A percentile compares a stretch with the other conserved stretches of the same genome.
Conservation (phyloP, 1,140 invertebrate genomes). For the Bacillus rossius region DNA sequence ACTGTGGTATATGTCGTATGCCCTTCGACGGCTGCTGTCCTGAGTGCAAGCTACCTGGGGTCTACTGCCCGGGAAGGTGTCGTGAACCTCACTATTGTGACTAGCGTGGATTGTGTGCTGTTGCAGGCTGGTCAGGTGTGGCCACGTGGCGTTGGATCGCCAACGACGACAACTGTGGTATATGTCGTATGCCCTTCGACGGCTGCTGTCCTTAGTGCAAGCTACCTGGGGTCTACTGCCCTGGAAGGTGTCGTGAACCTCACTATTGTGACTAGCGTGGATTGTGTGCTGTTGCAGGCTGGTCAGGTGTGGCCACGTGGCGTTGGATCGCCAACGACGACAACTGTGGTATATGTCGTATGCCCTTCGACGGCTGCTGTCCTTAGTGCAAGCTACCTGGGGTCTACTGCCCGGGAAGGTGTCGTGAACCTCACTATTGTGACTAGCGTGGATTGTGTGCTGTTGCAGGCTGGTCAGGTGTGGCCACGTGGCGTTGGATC, state of each 20-base stretch:
- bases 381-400: conserved; percentile 98
- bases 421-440: too few relatives aligned
- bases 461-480: conserved; percentile 79
- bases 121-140: conserved; percentile 85
- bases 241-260: too few relatives aligned
- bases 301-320: conserved; percentile 96
- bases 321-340: conserved; percentile 98
- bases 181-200: conserved; percentile 98
- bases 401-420: conserved; percentile 98
- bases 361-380: conserved; percentile 98
- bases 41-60: conserved; percentile 96
- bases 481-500: conserved; percentile 97
- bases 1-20: conserved; percentile 98
- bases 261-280: too few relatives aligned
- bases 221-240: conserved; percentile 97
- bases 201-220: conserved; percentile 98
- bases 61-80: conserved; percentile 99
- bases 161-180: conserved; percentile 98
- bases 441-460: too few relatives aligned
- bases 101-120: too few relatives aligned
- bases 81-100: too few relatives aligned
- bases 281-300: conserved; percentile 64
- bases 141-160: conserved; percentile 98
- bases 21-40: conserved; percentile 98
- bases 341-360: conserved; percentile 97